Conservation (phyloP, 2,888 invertebrate species). For the Trimorus sp. region DNA sequence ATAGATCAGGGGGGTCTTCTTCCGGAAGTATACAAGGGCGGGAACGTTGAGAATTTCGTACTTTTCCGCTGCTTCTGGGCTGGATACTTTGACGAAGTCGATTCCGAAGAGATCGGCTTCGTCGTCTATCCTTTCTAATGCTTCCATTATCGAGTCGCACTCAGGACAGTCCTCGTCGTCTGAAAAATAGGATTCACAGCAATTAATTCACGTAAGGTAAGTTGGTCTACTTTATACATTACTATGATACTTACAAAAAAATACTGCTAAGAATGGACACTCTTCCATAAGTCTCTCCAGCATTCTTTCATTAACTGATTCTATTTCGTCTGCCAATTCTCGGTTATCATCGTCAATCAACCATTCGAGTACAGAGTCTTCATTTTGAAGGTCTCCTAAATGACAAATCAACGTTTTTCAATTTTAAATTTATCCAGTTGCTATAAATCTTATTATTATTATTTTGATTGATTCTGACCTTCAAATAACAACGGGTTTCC, state of each 20-base stretch:
- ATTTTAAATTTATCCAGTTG: too few species aligned
- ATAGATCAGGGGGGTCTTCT: conserved; percentile 91
- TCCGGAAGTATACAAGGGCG: conserved; percentile 93
- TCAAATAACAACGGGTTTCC: conserved; percentile 85
- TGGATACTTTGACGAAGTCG: conserved; percentile 95
- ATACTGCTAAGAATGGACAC: conserved; percentile 93
- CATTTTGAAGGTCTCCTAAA: conserved; percentile 93
- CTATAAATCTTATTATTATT: background rate
- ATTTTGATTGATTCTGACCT: conserved; percentile 76
- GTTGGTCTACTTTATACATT: too few species aligned
- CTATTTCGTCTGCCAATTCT: conserved; percentile 96
- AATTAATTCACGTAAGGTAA: too few species aligned
- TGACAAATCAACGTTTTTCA: background rate
- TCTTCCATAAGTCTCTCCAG: conserved; percentile 91
- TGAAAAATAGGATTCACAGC: background rate
- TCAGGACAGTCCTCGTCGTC: conserved; percentile 7
- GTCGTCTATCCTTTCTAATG: conserved; percentile 96
- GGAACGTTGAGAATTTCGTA: conserved; percentile 93
- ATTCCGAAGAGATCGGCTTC: conserved; percentile 97
- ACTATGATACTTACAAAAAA: conserved; percentile 89
- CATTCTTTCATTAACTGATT: conserved; percentile 95
- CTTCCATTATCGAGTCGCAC: conserved; percentile 89
- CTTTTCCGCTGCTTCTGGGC: conserved; percentile 90
- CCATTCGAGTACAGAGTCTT: conserved; percentile 96
- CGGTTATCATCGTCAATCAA: conserved; percentile 95